Evolutionary conservation across 2,797 vertebrate species (phyloP).

Genomic region (Amniataba percoides): DNA sequence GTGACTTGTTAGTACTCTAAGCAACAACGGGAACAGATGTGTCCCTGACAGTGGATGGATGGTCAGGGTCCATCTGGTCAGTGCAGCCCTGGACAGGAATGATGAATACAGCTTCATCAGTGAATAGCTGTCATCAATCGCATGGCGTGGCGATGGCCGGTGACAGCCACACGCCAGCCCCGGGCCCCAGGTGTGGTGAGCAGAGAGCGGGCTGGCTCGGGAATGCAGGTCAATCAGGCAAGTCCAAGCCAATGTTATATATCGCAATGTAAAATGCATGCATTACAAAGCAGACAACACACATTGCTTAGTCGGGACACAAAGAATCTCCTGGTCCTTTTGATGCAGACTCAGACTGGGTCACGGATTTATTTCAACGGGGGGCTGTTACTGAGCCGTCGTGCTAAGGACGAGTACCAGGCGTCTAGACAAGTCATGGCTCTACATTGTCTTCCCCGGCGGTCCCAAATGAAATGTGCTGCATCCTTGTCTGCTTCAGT

Average conservation of each 20-base stretch:
- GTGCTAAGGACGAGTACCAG: conserved; percentile 76
- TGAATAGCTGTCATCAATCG: conserved; percentile 99
- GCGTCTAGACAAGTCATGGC: conserved; percentile 85
- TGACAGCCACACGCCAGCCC: conserved; percentile 94
- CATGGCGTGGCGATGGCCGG: conserved; percentile 90
- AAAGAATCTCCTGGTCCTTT: conserved; percentile 63
- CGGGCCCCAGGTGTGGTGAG: conserved; percentile 95
- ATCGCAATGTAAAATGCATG: conserved; percentile 88
- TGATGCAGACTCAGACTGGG: conserved; percentile 67
- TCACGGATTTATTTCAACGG: conserved; percentile 79
- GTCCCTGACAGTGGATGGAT: conserved; percentile 99
- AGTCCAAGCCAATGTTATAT: conserved; percentile 87
- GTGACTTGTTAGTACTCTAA: conserved; percentile 99
- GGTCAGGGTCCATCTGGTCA: conserved; percentile 99
- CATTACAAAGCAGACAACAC: conserved; percentile 84
- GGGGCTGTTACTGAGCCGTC: conserved; percentile 60
- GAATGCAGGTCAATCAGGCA: conserved; percentile 96
- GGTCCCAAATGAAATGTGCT: conserved; percentile 83
- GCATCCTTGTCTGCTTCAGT: conserved; percentile 79
- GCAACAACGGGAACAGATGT: conserved; percentile 99
- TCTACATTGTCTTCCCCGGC: conserved; percentile 79
- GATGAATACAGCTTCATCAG: conserved; percentile 99
- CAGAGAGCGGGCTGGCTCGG: conserved; percentile 87
- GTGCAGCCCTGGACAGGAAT: conserved; percentile 99
- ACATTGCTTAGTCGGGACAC: conserved; percentile 56